These are phyloP conservation scores for Papilio aristodemus DNA, from an alignment of 1,140 invertebrate species.

Conservation along the genomic window DNA sequence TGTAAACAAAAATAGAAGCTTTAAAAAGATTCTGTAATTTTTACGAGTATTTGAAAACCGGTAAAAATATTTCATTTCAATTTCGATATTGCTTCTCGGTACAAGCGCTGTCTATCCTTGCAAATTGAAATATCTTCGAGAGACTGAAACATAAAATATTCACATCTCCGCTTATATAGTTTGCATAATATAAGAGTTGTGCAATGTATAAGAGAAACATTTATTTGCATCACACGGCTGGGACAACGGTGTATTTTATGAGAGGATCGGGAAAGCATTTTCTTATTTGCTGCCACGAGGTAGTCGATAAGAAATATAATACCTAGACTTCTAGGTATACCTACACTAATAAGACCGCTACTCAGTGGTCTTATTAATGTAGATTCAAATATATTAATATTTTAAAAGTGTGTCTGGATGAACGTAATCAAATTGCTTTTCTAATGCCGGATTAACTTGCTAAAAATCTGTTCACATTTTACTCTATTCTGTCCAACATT, in stretches of 20 bases:
- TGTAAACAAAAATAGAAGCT: not conserved
- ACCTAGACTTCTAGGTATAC: no score
- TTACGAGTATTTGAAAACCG: not conserved
- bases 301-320: no score
- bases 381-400: no score
- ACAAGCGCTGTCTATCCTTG: not conserved
- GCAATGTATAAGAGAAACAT: not conserved
- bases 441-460: no score
- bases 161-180: not conserved
- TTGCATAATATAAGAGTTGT: slow-evolving; percentile 3
- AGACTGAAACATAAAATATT: not conserved
- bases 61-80: slow-evolving; percentile 4
- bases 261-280: not conserved
- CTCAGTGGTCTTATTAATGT: no score
- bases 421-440: no score
- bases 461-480: no score
- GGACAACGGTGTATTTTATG: not conserved
- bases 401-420: no score
- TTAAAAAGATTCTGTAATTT: not conserved
- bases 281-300: slow-evolving; percentile 14
- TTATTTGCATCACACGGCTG: not conserved
- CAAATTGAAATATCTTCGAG: not conserved
- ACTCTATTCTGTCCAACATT: not conserved
- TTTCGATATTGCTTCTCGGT: not conserved
- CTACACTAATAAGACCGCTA: no score